These are phyloP conservation scores for Oxytorus armatus DNA, from an alignment of 2,888 invertebrate species.

Conservation along the genomic window DNA sequence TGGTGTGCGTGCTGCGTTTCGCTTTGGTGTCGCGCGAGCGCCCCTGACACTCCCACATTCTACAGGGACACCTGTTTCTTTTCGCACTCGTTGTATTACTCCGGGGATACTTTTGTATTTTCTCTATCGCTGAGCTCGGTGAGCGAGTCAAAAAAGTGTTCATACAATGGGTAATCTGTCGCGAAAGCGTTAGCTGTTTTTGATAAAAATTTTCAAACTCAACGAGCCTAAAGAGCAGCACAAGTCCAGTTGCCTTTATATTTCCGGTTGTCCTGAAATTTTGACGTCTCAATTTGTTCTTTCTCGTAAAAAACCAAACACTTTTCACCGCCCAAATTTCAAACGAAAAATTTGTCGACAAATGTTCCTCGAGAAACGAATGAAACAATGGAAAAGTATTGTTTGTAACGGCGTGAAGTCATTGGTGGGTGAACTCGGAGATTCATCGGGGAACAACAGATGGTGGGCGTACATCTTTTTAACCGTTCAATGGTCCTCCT, in stretches of 20 bases:
- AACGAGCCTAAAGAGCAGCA: too few species aligned
- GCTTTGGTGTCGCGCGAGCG: conserved; percentile 41
- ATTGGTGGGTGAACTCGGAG: conserved; percentile 61
- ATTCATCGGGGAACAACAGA: conserved; percentile 75
- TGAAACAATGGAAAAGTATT: conserved; percentile 71
- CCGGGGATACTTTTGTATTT: background rate
- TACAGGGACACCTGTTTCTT: conserved; percentile 80
- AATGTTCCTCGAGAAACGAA: too few species aligned
- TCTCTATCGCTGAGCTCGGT: too few species aligned
- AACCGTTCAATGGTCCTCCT: conserved; percentile 62
- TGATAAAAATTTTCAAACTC: too few species aligned
- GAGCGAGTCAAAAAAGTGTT: conserved; percentile 40
- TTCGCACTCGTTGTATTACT: conserved; percentile 16
- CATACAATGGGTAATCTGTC: too few species aligned
- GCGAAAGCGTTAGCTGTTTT: too few species aligned
- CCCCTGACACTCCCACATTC: conserved; percentile 74
- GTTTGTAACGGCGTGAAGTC: conserved; percentile 29
- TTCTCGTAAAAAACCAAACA: too few species aligned
- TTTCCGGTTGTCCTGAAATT: too few species aligned
- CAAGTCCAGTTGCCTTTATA: too few species aligned
- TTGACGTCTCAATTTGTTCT: too few species aligned
- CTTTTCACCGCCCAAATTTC: too few species aligned
- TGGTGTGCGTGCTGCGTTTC: conserved; percentile 36
- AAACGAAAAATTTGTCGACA: too few species aligned
- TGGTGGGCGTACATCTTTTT: conserved; percentile 80